phyloP scores from a whole-genome alignment of 2,113 vertebrate genomes.

The Dromiciops gliroides region DNA sequence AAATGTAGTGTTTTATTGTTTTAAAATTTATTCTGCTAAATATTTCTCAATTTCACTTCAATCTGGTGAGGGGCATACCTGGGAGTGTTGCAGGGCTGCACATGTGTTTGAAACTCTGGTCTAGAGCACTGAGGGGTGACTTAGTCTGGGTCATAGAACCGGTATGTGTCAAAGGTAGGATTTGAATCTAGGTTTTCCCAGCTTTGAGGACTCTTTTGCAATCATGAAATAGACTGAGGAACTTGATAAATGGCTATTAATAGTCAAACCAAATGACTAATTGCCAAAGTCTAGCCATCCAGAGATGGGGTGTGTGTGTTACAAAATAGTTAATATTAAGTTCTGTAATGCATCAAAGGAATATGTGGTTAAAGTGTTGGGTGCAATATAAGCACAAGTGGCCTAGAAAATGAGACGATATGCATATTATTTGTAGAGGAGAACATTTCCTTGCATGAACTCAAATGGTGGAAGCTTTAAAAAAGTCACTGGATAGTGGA shows the following conservation, averaged over 20 bases:
- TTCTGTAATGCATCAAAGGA: not conserved
- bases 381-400: not conserved
- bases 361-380: not conserved
- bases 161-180: not conserved
- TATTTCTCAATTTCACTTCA: not conserved
- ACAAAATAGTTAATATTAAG: not conserved
- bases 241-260: not conserved
- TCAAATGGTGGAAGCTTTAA: not conserved
- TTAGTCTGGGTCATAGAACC: not conserved
- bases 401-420: not conserved
- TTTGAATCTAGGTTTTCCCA: not conserved
- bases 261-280: not conserved
- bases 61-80: not conserved
- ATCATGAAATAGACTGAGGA: not conserved
- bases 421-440: not conserved
- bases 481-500: not conserved
- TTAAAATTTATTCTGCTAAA: too few relatives aligned
- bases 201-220: not conserved
- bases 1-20: not conserved
- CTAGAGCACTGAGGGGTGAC: not conserved
- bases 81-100: not conserved
- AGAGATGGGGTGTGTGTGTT: not conserved
- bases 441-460: not conserved
- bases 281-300: not conserved
- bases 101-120: not conserved